Evolutionary conservation across 2,113 vertebrate species (phyloP).

Genomic region (Empidonax traillii): DNA sequence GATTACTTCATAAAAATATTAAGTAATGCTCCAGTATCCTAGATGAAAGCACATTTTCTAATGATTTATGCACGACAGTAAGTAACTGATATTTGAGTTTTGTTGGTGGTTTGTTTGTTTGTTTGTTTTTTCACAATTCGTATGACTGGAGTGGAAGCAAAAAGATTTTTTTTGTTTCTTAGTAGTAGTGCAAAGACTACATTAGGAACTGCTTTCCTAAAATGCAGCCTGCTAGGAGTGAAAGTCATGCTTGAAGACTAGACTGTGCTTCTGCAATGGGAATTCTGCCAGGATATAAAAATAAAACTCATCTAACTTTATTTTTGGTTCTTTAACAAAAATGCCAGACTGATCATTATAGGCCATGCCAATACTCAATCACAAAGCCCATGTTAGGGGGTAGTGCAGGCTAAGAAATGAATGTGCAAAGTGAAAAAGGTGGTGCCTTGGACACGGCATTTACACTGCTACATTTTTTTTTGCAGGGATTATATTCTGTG

Average conservation of each 20-base stretch:
- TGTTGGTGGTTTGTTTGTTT: not conserved
- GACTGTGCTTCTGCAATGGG: not conserved
- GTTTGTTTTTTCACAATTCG: not conserved
- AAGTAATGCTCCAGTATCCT: not conserved
- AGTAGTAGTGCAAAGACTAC: not conserved
- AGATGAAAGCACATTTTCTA: not conserved
- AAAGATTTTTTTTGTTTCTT: not conserved
- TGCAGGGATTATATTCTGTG: not conserved
- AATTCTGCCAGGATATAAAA: not conserved
- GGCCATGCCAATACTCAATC: not conserved
- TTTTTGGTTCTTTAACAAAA: not conserved
- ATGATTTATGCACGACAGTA: not conserved
- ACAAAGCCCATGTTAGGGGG: rapidly evolving
- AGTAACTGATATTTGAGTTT: not conserved
- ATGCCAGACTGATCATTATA: rapidly evolving
- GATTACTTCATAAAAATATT: not conserved
- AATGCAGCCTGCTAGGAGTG: not conserved
- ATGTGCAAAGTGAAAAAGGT: not conserved
- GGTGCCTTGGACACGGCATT: not conserved
- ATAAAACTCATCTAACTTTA: not conserved
- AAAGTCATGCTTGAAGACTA: not conserved
- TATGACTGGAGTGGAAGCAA: not conserved
- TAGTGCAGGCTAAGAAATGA: not conserved
- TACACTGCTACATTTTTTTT: not conserved
- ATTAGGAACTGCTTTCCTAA: not conserved